Percentiles rank a stretch among this genome's conserved stretches.
Evolutionary conservation across 2,888 invertebrate genomes (phyloP).

Genomic region (Pomacea canaliculata): DNA sequence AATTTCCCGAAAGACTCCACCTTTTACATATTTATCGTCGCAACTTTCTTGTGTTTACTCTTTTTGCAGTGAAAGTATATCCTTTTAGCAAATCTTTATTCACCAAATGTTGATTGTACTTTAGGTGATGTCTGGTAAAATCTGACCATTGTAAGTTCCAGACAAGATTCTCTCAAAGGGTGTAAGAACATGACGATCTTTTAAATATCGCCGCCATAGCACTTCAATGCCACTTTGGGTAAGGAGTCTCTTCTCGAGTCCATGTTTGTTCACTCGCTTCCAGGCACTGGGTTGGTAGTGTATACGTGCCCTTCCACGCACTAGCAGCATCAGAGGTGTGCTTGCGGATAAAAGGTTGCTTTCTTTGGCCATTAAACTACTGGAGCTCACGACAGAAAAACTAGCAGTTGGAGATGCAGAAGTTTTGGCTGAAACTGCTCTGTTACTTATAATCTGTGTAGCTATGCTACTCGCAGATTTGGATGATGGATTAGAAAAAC

Average conservation of each 20-base stretch:
- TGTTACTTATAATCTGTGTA: too few species aligned
- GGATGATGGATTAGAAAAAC: too few species aligned
- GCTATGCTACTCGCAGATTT: too few species aligned
- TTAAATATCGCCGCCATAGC: conserved; percentile 49
- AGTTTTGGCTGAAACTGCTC: neutral
- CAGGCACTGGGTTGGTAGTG: conserved; percentile 48
- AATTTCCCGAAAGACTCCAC: too few species aligned
- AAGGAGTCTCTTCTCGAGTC: conserved; percentile 47
- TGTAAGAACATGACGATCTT: conserved; percentile 43
- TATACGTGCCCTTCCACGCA: conserved; percentile 14
- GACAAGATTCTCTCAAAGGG: conserved; percentile 49
- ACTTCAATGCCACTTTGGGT: conserved; percentile 43
- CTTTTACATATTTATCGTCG: too few species aligned
- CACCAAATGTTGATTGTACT: conserved; percentile 28
- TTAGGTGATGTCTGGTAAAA: conserved; percentile 33
- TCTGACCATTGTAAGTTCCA: conserved; percentile 30
- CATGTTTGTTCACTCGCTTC: conserved; percentile 56
- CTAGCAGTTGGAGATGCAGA: neutral
- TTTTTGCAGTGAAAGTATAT: neutral
- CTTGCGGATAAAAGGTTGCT: neutral
- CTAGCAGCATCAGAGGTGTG: neutral
- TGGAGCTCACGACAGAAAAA: too few species aligned
- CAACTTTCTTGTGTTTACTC: too few species aligned
- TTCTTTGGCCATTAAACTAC: neutral
- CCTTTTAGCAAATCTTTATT: conserved; percentile 26